Conservation (phyloP, 2,113 vertebrate species). For the Psephotus haematonotus region DNA sequence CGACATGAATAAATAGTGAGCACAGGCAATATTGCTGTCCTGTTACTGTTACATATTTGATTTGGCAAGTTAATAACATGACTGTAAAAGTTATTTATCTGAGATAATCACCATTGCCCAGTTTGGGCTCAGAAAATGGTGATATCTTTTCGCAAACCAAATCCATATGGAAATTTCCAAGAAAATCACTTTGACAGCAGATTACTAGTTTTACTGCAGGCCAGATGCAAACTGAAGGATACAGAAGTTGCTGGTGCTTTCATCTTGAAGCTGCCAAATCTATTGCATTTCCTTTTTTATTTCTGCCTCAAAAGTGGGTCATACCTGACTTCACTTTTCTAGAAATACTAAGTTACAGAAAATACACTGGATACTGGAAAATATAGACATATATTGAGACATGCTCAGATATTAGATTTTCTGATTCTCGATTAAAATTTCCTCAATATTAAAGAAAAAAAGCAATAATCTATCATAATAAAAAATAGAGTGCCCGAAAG, state of each 20-base stretch:
- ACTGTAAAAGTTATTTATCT: background rate
- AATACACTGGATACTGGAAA: background rate
- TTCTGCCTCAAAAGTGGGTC: slow-evolving; percentile 4
- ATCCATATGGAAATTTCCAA: slow-evolving; percentile 12
- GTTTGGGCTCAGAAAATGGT: background rate
- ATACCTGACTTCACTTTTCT: background rate
- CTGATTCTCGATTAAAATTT: background rate
- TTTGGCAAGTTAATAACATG: background rate
- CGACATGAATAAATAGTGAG: background rate
- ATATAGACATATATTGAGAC: background rate
- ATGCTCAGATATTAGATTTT: background rate
- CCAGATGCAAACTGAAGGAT: background rate
- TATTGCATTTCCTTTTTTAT: background rate
- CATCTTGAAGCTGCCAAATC: background rate
- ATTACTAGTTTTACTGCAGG: background rate
- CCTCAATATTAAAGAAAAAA: background rate
- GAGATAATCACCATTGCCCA: background rate
- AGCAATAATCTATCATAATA: background rate
- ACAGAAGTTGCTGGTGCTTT: background rate
- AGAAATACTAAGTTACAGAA: background rate
- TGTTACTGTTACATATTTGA: background rate
- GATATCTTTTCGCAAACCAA: background rate
- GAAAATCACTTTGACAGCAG: background rate
- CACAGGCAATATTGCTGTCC: background rate
- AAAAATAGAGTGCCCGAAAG: background rate